Percentiles rank a stretch among this genome's conserved stretches.
Evolutionary conservation across 2,113 vertebrate genomes (phyloP).

Genomic region (Ameiurus melas): DNA sequence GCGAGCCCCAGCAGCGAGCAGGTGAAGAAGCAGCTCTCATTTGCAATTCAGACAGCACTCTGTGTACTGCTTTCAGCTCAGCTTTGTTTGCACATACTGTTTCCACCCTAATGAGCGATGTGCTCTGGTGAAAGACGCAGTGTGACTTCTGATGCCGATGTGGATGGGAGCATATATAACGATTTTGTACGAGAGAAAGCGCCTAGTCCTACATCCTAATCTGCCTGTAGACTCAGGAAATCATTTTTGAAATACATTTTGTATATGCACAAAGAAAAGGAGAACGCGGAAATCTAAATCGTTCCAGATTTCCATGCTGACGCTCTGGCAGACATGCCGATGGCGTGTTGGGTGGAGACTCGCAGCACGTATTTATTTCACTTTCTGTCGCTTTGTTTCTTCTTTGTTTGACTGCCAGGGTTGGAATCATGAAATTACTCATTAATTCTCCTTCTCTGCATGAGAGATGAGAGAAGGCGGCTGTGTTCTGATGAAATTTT

Average conservation of each 20-base stretch:
- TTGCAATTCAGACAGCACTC: slow-evolving; percentile 67
- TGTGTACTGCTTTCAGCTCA: slow-evolving; percentile 54
- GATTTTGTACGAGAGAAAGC: background rate
- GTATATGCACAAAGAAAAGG: background rate
- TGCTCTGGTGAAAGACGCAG: slow-evolving; percentile 11
- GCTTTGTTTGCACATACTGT: slow-evolving; percentile 75
- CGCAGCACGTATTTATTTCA: slow-evolving; percentile 15
- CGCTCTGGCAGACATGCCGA: background rate
- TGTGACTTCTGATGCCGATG: background rate
- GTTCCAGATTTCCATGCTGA: background rate
- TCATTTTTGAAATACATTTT: background rate
- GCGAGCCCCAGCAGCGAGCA: slow-evolving; percentile 70
- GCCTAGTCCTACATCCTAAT: no score
- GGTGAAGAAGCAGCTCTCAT: slow-evolving; percentile 69
- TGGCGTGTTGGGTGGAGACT: slow-evolving; percentile 7
- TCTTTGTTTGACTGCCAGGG: slow-evolving; percentile 28
- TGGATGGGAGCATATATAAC: background rate
- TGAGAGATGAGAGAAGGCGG: slow-evolving; percentile 27
- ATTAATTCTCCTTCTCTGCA: slow-evolving; percentile 29
- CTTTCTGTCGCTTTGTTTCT: slow-evolving; percentile 25
- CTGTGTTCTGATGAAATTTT: slow-evolving; percentile 27
- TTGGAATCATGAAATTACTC: slow-evolving; percentile 31
- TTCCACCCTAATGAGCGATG: slow-evolving; percentile 71
- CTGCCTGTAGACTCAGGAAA: slow-evolving; percentile 1
- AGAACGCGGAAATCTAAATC: background rate